Evolutionary conservation across 1,140 invertebrate species (phyloP).

Genomic region (Diorhabda sublineata): DNA sequence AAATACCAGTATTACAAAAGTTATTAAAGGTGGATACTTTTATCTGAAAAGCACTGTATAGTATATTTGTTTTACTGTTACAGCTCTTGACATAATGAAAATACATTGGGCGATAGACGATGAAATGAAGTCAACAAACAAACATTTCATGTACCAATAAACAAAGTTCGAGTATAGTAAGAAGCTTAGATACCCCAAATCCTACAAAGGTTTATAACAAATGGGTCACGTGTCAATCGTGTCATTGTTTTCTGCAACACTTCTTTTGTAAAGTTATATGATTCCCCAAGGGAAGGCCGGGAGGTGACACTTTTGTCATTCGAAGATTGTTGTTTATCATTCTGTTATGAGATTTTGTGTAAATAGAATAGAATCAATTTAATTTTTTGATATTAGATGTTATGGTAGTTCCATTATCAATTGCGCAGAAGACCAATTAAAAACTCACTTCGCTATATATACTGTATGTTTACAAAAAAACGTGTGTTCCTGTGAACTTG

Average conservation of each 20-base stretch:
- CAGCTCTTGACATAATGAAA: too few species aligned
- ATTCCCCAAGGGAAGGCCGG: not conserved
- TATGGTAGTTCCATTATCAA: too few species aligned
- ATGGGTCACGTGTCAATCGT: not conserved
- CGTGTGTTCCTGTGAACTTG: too few species aligned
- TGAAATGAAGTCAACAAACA: not conserved
- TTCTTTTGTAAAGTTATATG: slow-evolving; percentile 3
- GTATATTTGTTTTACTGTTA: too few species aligned
- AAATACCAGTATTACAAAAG: too few species aligned
- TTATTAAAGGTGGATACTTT: too few species aligned
- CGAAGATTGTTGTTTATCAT: not conserved
- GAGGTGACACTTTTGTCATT: not conserved
- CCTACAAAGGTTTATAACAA: not conserved
- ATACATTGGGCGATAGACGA: too few species aligned
- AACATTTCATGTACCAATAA: not conserved
- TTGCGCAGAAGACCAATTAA: too few species aligned
- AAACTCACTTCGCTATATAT: too few species aligned
- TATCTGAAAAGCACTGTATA: too few species aligned
- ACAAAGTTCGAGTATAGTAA: not conserved
- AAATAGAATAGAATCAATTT: slow-evolving; percentile 1
- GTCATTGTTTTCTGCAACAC: not conserved
- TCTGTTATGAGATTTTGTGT: not conserved
- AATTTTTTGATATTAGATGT: not conserved
- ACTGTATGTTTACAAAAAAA: too few species aligned
- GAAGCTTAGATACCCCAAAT: not conserved